Conservation (phyloP, 2,888 invertebrate genomes). For the Parnassius mnemosyne region DNA sequence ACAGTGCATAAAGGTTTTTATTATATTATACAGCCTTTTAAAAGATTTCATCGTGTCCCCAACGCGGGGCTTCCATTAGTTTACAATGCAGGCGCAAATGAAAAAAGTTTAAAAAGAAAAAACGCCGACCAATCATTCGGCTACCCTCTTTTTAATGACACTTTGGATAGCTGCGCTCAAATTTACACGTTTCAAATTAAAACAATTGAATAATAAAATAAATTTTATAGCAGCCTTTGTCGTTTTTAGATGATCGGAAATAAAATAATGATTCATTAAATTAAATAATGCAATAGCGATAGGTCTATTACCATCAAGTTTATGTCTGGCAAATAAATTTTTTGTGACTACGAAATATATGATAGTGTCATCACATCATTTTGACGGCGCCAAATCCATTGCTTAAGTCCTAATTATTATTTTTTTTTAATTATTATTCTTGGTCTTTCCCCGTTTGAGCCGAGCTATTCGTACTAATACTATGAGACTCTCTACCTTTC, state of each 20-base stretch:
- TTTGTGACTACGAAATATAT: no score
- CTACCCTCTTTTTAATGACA: constrained; percentile 32
- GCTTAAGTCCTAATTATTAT: no score
- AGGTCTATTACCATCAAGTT: no score
- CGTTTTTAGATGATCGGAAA: constrained; percentile 4
- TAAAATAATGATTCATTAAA: constrained; percentile 9
- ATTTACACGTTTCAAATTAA: constrained; percentile 29
- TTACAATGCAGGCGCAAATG: constrained; percentile 13
- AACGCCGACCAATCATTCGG: constrained; percentile 22
- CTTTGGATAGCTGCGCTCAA: constrained; percentile 26
- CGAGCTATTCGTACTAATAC: no score
- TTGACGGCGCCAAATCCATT: no score
- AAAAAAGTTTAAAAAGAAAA: constrained; percentile 10
- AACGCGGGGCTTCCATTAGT: constrained; percentile 9
- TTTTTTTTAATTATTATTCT: no score
- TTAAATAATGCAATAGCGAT: not conserved
- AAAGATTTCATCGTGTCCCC: constrained; percentile 8
- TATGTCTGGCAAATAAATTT: no score
- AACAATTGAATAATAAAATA: constrained; percentile 28
- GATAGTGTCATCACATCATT: no score
- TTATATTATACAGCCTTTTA: constrained; percentile 7
- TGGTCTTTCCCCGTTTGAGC: no score
- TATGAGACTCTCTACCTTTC: no score
- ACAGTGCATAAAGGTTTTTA: not conserved
- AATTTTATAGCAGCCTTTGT: constrained; percentile 22